Evolutionary conservation across 2,888 invertebrate species (phyloP), one percentile per base, ranked within the genome.

Genomic region (Hydrotaea cyrtoneurina): DNA sequence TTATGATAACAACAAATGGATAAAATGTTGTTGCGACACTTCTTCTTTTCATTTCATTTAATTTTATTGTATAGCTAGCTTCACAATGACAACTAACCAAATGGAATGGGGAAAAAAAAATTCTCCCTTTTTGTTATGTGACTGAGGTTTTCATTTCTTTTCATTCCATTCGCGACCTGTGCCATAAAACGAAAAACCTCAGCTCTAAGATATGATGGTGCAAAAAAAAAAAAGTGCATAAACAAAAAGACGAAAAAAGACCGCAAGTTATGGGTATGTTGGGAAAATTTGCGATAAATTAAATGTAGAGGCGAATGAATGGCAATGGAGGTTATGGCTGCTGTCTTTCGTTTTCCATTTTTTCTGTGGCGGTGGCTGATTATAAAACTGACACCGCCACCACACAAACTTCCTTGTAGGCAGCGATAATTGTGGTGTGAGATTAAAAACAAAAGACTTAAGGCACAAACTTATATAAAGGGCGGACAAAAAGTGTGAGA

Each of bases 381-480:
- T 82, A 82, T 74, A 74, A 85, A 80, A 82, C 82, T 79, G 36
- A 79, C 82, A 72, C 79, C 79, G 79, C 75, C 69, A 7, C 7
- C 31, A 31, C 31, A 74, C 80, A 82, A 82, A 85, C 85, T 85
- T 85, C 85, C 85, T 85, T 82, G 77, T 82, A 77, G 79, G 79
- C 74, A 82, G 78, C 19, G 36, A 17, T 66, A 66, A 69, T 69
- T 57, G 10, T 26, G 36, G 76, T 57, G 17, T 74, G 13, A 17
- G 19, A 21, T 5, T 8, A 8, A 77, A 39, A 39, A 39, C 39
- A 39, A 39, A 39, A 39, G 39, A 39, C 39, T 39, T 39, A 39
- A 39, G 39, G 10, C 39, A 39, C 39, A 39, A 39, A 39, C 4
- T 39, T 39, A 11, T 39, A 13, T 39, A 39, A 39, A 11, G 36